A percentile compares a stretch with the other conserved stretches of the same genome.
Evolutionary conservation across 2,113 vertebrate species (phyloP).

Genomic region (Anarhynchus alexandrinus): DNA sequence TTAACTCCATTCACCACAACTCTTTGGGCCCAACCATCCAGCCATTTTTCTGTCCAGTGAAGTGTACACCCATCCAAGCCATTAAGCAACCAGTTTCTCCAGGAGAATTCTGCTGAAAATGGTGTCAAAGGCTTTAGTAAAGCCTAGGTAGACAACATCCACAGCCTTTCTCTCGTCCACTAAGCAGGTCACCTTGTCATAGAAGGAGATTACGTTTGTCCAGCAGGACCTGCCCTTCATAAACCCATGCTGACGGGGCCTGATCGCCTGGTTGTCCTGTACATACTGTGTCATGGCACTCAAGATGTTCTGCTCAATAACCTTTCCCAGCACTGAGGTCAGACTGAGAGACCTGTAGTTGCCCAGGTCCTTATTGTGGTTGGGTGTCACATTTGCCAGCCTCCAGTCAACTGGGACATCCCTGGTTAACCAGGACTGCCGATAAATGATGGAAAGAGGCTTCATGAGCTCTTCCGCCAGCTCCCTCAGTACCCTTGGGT

Average conservation of each 20-base stretch:
- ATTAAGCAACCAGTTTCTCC: not conserved
- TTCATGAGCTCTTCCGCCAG: not conserved
- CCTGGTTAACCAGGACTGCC: not conserved
- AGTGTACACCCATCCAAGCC: not conserved
- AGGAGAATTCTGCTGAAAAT: not conserved
- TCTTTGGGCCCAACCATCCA: not conserved
- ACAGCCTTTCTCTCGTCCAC: not conserved
- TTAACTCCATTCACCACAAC: not conserved
- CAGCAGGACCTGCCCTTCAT: not conserved
- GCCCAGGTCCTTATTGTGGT: not conserved
- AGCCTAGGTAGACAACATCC: not conserved
- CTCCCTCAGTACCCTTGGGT: not conserved
- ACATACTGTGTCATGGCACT: not conserved
- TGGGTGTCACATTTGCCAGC: not conserved
- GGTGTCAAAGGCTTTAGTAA: not conserved
- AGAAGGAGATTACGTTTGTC: not conserved
- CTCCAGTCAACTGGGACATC: not conserved
- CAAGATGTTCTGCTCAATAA: not conserved
- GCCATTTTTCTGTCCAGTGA: not conserved
- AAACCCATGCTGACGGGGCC: not conserved
- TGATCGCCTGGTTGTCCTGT: not conserved
- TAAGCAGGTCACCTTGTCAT: not conserved
- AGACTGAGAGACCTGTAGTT: not conserved
- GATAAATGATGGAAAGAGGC: not conserved
- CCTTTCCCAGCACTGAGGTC: not conserved